A percentile compares a stretch with the other conserved stretches of the same genome.
Evolutionary conservation across 2,113 vertebrate species (phyloP).

Genomic region (Microcebus griseorufus): DNA sequence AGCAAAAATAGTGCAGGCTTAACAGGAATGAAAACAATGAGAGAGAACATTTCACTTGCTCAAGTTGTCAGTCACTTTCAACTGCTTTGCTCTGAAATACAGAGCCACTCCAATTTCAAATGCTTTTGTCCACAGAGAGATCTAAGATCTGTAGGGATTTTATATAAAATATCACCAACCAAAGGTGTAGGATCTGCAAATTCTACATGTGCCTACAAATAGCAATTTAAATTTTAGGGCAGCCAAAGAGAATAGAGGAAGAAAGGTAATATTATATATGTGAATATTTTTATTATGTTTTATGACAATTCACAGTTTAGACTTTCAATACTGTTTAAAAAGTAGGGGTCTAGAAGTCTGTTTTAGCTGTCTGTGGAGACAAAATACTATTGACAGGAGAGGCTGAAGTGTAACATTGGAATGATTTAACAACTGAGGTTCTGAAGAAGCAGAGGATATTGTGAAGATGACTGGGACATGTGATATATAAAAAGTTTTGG

Average conservation of each 20-base stretch:
- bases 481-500: background rate
- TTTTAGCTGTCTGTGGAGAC: background rate
- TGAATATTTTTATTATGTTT: background rate
- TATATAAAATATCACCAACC: conserved; percentile 64
- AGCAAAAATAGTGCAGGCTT: conserved; percentile 23
- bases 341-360: background rate
- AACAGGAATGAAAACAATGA: conserved; percentile 60
- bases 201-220: conserved; percentile 48
- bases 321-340: conserved; percentile 15
- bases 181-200: conserved; percentile 65
- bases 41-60: background rate
- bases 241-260: background rate
- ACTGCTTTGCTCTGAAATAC: conserved; percentile 50
- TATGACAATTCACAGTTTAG: background rate
- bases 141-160: conserved; percentile 49
- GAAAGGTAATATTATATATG: background rate
- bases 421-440: background rate
- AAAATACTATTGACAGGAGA: background rate
- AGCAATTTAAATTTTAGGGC: conserved; percentile 58
- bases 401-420: background rate
- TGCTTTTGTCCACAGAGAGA: conserved; percentile 66
- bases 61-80: conserved; percentile 59
- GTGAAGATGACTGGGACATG: background rate
- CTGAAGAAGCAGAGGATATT: background rate
- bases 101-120: conserved; percentile 70